Evolutionary conservation across 2,113 vertebrate genomes (phyloP).

Genomic region (Melanocharis versteri): DNA sequence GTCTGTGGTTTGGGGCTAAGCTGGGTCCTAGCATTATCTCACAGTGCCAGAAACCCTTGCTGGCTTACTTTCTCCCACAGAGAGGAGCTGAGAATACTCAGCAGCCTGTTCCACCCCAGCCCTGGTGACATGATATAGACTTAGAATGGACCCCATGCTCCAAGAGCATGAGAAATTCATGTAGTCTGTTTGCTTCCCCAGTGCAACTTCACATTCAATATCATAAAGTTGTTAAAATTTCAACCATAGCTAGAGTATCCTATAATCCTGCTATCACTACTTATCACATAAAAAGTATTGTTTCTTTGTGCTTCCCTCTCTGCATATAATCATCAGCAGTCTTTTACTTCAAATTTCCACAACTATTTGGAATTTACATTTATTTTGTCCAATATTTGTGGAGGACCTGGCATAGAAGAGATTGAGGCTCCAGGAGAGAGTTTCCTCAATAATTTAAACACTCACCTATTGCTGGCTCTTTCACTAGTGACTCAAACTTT

Average conservation of each 20-base stretch:
- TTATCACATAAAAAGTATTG: background rate
- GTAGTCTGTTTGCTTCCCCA: background rate
- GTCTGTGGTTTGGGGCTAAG: background rate
- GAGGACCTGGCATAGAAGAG: background rate
- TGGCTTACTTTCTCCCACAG: background rate
- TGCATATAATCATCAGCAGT: background rate
- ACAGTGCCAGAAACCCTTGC: background rate
- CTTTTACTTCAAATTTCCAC: background rate
- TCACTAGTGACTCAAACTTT: too few species aligned
- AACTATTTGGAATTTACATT: background rate
- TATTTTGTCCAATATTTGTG: background rate
- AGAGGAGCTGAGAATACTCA: background rate
- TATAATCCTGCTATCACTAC: background rate
- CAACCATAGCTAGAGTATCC: background rate
- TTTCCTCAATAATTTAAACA: background rate
- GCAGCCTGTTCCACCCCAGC: background rate
- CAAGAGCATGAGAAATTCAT: background rate
- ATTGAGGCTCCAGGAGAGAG: background rate
- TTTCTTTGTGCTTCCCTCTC: background rate
- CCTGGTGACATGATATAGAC: background rate
- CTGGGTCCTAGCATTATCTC: background rate
- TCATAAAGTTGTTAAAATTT: background rate
- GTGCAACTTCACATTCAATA: background rate
- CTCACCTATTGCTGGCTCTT: background rate
- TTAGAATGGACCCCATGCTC: background rate